Evolutionary conservation across 1,140 invertebrate species (phyloP), one percentile per base, ranked within the genome.

Genomic region (Drosophila bocqueti): DNA sequence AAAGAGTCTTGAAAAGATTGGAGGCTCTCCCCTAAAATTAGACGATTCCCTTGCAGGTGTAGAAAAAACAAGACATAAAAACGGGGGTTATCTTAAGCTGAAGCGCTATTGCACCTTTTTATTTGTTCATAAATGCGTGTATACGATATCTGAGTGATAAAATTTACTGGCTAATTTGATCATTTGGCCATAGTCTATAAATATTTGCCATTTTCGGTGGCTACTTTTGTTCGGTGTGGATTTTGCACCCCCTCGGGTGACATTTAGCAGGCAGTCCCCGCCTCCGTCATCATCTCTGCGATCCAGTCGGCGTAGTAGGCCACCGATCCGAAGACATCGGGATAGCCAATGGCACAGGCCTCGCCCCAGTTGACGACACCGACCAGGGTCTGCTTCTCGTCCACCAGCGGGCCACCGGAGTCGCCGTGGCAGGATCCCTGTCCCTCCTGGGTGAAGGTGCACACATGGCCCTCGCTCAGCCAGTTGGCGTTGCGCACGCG

Each of bases 381-480:
- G 3, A 95, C 82, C 4, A 79, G 62, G 13, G 54, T 64, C 9
- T 75, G 59, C 11, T 50, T 90, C 76, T 50, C 76, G 60, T 93
- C 93, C 21, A 93, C 89, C 59, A 94, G 60, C 2, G 94, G 93
- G 38, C 93, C 93, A 42, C 94, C 94, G 16, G 93, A 93, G 61
- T 94, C 94, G 24, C 93, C 93, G 79, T 95, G 93, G 60, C 95
- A 95, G 47, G 94, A 94, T 9, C 95, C 95, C 85, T 95, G 93
- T 11, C 95, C 95, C 26, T 76, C 64, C 74, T 93, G 94, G 3
- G 95, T 95, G 11, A 94, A 92, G 0, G 95, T 95, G 68, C 95
- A 96, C 49, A 96, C 93, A 68, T 95, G 94, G 8, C 90, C 91
- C 1, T 68, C 68, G 18, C 84, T 67, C 52, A 92, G 13, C 78